Percentiles rank a stretch among this genome's conserved stretches.
phyloP scores from a whole-genome alignment of 2,797 vertebrate species.

The Lemur catta region DNA sequence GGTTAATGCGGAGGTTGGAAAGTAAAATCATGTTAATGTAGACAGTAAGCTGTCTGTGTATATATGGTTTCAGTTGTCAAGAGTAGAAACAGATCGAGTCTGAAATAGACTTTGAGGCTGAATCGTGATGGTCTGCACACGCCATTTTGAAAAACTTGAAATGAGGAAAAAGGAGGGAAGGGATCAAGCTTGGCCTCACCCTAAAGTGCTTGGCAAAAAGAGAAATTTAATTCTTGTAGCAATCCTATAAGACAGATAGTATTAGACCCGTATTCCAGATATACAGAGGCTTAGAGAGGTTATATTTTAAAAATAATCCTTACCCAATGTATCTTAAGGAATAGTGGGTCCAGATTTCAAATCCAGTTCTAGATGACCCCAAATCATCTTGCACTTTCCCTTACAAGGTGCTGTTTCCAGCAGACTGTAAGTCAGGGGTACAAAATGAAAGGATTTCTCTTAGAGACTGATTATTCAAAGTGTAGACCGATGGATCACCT shows the following conservation, averaged over 20 bases:
- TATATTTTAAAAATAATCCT: not conserved
- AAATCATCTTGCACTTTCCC: not conserved
- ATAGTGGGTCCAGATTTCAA: not conserved
- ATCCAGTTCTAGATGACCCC: not conserved
- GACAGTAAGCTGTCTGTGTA: not conserved
- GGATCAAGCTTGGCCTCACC: not conserved
- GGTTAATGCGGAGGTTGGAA: not conserved
- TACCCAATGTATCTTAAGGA: not conserved
- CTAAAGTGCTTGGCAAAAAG: not conserved
- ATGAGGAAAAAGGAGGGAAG: not conserved
- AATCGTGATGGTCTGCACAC: not conserved
- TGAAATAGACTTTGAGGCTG: not conserved
- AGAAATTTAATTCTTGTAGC: not conserved
- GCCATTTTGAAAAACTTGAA: conserved; percentile 2
- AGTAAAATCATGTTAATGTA: not conserved
- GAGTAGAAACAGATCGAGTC: not conserved
- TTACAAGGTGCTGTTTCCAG: not conserved
- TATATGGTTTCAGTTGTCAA: not conserved
- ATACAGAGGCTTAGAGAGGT: not conserved
- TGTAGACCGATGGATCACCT: not conserved
- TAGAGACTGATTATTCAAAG: not conserved
- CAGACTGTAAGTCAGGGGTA: not conserved
- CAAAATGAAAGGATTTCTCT: not conserved
- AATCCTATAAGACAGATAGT: not conserved
- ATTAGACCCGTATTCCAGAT: not conserved